Evolutionary conservation across 2,888 invertebrate genomes (phyloP).

Genomic region (Sarcophaga caerulescens): DNA sequence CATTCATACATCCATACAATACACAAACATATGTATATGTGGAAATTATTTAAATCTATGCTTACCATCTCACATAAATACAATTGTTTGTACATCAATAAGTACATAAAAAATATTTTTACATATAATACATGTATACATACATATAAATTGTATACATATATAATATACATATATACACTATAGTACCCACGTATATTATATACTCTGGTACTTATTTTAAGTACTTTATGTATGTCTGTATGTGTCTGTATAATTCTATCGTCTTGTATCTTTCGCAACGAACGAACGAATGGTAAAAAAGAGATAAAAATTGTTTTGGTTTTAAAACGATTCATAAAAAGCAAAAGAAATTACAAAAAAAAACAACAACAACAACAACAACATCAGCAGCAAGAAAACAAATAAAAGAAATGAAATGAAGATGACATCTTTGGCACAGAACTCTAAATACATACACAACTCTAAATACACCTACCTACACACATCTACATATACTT

Average conservation of each 20-base stretch:
- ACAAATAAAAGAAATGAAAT: constrained; percentile 28
- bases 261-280: background rate
- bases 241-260: background rate
- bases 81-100: too few species aligned
- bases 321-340: constrained; percentile 20
- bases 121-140: too few species aligned
- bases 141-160: constrained; percentile 27
- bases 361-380: too few species aligned
- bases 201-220: background rate
- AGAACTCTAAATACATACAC: constrained; percentile 15
- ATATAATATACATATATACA: background rate
- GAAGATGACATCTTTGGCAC: constrained; percentile 62
- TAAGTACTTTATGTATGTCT: constrained; percentile 9
- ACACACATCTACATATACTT: background rate
- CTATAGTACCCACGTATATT: background rate
- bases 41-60: background rate
- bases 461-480: constrained; percentile 5
- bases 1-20: too few species aligned
- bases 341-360: background rate
- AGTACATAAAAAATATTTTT: too few species aligned
- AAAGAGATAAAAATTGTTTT: constrained; percentile 73
- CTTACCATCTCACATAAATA: background rate
- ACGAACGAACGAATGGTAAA: constrained; percentile 67
- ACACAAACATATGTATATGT: background rate
- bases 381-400: too few species aligned